A percentile compares a stretch with the other conserved stretches of the same genome.
Conservation (phyloP, 2,888 invertebrate species). For the Lepas anatifera region DNA sequence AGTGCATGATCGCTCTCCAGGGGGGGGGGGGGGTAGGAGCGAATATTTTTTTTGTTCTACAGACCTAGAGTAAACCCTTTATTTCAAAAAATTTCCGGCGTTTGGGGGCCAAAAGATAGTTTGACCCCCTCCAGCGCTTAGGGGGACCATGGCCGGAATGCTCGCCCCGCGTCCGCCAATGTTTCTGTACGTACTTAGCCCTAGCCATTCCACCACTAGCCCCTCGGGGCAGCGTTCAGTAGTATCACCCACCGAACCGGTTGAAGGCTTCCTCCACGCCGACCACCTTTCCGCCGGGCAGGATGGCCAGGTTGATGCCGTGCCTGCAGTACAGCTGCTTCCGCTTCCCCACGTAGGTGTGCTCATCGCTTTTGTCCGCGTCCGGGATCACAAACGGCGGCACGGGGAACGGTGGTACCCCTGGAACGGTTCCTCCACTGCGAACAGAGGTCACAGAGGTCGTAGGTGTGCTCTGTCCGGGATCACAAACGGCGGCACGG, state of each 20-base stretch:
- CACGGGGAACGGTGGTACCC: not conserved
- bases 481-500: not conserved
- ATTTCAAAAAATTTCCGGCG: no score
- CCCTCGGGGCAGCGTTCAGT: slow-evolving; percentile 8
- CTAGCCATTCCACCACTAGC: no score
- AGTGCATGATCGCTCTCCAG: no score
- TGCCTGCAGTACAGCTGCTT: slow-evolving; percentile 46
- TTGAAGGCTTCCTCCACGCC: slow-evolving; percentile 42
- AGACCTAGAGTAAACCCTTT: no score
- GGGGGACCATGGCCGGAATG: no score
- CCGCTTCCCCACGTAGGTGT: slow-evolving; percentile 22
- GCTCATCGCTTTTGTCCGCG: not conserved
- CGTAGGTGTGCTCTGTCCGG: not conserved
- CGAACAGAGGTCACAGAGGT: no score
- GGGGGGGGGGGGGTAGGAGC: no score
- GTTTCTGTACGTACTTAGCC: no score
- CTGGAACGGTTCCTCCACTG: not conserved
- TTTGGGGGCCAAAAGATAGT: no score
- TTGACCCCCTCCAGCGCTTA: no score
- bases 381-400: not conserved
- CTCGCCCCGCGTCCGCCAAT: no score
- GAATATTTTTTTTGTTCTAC: no score
- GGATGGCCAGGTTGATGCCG: slow-evolving; percentile 43
- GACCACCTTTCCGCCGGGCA: slow-evolving; percentile 40
- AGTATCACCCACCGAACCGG: slow-evolving; percentile 40